A percentile compares a stretch with the other conserved stretches of the same genome.
These are phyloP conservation scores for human DNA, from an alignment of 2,113 vertebrate species.

Conservation along the genomic window GRCh38 chr3:180283001-180283500, in stretches of 20 bases:
- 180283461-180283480: neutral
- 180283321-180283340: neutral
- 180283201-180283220: neutral
- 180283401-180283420: neutral
- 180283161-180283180: neutral
- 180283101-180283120: neutral
- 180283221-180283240: neutral
- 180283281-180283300: neutral
- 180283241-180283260: neutral
- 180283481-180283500: neutral
- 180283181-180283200: neutral
- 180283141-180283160: neutral
- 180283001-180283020: neutral
- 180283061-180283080: neutral
- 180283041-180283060: neutral
- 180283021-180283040: neutral
- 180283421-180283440: neutral
- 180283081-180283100: neutral
- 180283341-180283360: neutral
- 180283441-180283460: neutral
- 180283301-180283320: neutral
- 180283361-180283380: neutral
- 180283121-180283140: neutral
- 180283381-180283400: neutral
- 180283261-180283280: neutral